A percentile compares a stretch with the other conserved stretches of the same genome.
Evolutionary conservation across 2,113 vertebrate genomes (phyloP).

Genomic region (Axis porcinus): DNA sequence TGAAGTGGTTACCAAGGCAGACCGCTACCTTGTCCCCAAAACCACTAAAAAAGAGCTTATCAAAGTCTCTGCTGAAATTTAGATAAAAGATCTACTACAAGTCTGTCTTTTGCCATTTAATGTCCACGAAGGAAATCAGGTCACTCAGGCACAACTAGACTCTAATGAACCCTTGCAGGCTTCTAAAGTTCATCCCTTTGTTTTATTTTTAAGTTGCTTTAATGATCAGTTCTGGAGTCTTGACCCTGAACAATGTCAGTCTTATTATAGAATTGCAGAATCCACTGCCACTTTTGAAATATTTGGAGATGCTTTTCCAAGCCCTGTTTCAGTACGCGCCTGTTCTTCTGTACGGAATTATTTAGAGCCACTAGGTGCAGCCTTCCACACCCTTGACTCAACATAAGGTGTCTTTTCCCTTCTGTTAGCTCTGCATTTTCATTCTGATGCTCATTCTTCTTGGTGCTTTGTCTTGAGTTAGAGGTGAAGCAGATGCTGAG

Average conservation of each 20-base stretch:
- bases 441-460: neutral
- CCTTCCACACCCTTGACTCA: neutral
- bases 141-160: conserved; percentile 20
- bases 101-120: conserved; percentile 14
- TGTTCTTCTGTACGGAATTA: neutral
- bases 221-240: conserved; percentile 31
- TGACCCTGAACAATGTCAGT: conserved; percentile 42
- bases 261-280: conserved; percentile 19
- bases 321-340: neutral
- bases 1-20: neutral
- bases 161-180: conserved; percentile 31
- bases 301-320: neutral
- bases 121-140: conserved; percentile 14
- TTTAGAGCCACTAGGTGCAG: neutral
- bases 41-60: neutral
- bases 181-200: neutral
- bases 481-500: neutral
- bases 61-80: neutral
- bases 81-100: neutral
- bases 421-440: neutral
- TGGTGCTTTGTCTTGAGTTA: neutral
- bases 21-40: neutral
- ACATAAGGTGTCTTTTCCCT: neutral
- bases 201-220: conserved; percentile 1
- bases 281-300: neutral